Evolutionary conservation across 2,888 invertebrate genomes (phyloP), one percentile per base, ranked within the genome.

Genomic region (Zootermopsis nevadensis): DNA sequence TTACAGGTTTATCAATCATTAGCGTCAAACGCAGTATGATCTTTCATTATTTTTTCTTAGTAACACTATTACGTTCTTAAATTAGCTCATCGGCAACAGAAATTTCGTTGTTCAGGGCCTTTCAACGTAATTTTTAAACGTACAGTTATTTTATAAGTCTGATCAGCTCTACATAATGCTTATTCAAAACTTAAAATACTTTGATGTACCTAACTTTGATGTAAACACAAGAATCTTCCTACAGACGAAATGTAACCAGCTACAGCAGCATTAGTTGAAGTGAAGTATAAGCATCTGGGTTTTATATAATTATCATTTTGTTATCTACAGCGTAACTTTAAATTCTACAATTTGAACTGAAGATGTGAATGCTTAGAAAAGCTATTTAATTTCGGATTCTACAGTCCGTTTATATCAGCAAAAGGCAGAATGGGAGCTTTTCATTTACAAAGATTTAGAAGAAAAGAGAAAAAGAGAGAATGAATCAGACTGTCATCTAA

Each of bases 301-400:
- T 10, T 33, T 10, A 10, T n/a, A 69, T 1, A 30, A 15, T n/a
- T 66, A 69, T 33, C 22, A 31, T 69, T 30, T 31, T 69, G 69
- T 33, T 69, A 69, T 33, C 69, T 33, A 31, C 6, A 69, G 6
- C 69, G 0, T 31, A 69, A 31, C 22, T 33, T 33, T 69, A 69
- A 69, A 69, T 31, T 69, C 69, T 69, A 69, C 33, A 69, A 69
- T 69, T 69, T 69, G 24, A 69, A 69, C 19, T 69, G 33, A 31
- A 69, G 33, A 69, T 33, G 69, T 33, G 33, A 31, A 69, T 69
- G 33, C 69, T 69, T 69, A 69, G 30, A 69, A 33, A 33, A 69
- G 69, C 69, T 30, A 2, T 31, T 67, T 67, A 67, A 67, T 67
- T 67, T 67, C 27, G 27, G n/a, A 67, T 67, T 67, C 27, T 8